These are phyloP conservation scores for Miniopterus natalensis DNA, from an alignment of 2,113 vertebrate species.

Conservation along the genomic window DNA sequence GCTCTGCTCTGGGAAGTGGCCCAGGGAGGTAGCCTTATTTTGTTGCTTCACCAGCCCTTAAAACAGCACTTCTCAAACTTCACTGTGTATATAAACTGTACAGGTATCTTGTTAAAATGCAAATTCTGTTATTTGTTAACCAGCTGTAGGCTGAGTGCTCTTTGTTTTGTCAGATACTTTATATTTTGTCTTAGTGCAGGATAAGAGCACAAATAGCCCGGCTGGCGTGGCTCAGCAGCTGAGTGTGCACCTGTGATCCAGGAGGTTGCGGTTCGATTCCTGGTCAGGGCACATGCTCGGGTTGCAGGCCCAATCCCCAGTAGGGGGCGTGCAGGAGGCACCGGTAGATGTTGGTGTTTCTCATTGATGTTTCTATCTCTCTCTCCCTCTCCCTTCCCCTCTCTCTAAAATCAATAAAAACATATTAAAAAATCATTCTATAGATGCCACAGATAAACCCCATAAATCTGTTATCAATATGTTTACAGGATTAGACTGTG, in stretches of 20 bases:
- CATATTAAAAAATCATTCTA: not conserved
- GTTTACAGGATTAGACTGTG: not conserved
- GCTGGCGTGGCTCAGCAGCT: no score
- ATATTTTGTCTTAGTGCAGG: constrained; percentile 8
- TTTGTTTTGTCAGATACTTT: constrained; percentile 9
- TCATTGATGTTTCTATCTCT: not conserved
- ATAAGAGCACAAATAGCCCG: constrained; percentile 1
- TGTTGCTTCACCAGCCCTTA: not conserved
- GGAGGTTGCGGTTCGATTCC: not conserved
- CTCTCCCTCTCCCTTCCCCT: not conserved
- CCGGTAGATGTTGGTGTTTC: not conserved
- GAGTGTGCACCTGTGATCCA: no score
- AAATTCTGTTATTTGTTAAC: constrained; percentile 49
- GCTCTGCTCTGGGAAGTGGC: not conserved
- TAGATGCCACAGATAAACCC: not conserved
- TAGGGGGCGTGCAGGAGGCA: not conserved
- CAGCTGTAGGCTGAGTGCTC: not conserved
- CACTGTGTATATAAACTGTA: not conserved
- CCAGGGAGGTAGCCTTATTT: not conserved
- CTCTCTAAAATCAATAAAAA: not conserved
- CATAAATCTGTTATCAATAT: not conserved
- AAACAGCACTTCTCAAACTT: not conserved
- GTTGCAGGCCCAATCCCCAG: not conserved
- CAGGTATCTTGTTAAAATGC: not conserved
- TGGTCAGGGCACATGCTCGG: no score